Evolutionary conservation across 2,888 invertebrate species (phyloP).

Genomic region (Sarcophaga rosellei): DNA sequence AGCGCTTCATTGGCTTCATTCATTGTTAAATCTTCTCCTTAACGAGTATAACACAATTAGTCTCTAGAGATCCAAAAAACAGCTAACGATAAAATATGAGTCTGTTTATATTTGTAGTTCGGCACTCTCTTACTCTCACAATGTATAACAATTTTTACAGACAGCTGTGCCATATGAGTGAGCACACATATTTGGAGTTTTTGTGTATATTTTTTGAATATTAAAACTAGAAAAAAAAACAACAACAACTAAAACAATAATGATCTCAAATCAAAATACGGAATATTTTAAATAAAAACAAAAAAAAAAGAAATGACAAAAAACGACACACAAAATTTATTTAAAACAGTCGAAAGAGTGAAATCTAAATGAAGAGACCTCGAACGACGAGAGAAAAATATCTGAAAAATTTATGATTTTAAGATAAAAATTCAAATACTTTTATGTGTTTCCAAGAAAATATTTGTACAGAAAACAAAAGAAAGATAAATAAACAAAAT

Average conservation of each 20-base stretch:
- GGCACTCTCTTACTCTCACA: not conserved
- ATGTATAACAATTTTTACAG: constrained; percentile 18
- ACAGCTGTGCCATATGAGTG: constrained; percentile 54
- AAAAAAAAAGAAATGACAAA: constrained; percentile 25
- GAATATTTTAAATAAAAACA: constrained; percentile 30
- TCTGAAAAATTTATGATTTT: not conserved
- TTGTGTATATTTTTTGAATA: constrained; percentile 43
- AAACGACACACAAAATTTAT: not conserved
- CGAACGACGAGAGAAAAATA: not conserved
- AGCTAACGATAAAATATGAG: constrained; percentile 22
- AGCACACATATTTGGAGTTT: constrained; percentile 38
- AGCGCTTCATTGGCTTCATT: constrained; percentile 30
- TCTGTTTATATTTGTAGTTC: constrained; percentile 2
- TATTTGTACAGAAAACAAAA: constrained; percentile 1
- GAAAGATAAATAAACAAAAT: constrained; percentile 21
- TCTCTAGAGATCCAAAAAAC: constrained; percentile 55
- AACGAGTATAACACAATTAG: not conserved
- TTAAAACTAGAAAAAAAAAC: constrained; percentile 29
- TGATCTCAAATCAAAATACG: constrained; percentile 61
- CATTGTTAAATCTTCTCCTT: too few relatives aligned
- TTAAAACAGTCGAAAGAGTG: constrained; percentile 23
- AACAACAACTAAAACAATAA: constrained; percentile 5
- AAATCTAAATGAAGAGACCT: constrained; percentile 14
- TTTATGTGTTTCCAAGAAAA: not conserved
- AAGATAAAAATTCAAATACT: not conserved